Evolutionary conservation across 2,113 vertebrate species (phyloP), one percentile per base, ranked within the genome.

Genomic region (Corydoras sp.): DNA sequence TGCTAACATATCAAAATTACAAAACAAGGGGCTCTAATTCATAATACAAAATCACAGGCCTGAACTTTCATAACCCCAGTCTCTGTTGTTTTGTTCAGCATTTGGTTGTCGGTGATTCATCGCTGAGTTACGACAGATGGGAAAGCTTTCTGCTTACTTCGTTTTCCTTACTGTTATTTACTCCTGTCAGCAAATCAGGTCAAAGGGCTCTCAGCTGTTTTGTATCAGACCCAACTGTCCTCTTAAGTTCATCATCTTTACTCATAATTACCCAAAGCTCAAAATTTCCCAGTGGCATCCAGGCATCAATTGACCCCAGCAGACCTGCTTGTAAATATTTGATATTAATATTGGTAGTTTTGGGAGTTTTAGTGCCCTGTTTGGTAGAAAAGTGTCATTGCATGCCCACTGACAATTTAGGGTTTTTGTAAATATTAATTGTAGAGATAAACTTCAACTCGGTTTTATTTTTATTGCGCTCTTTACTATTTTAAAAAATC

Each of bases 201-300:
- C 74, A 79, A 70, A 79, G 66, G 30, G 62, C 62, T 62, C 14
- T 73, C 77, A 73, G 66, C 62, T 79, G 70, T 56, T 76, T 70
- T 66, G 50, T 69, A 18, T 76, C 32, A 58, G 56, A 75, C 29
- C 58, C 67, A 64, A 11, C 67, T 53, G 64, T 54, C 64, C 68
- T 64, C 35, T 69, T 31, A 62, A 15, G 32, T 9, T 65, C 14
- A 54, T 13, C 31, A 48, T 11, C 10, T 30, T 15, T 14, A 63
- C 15, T 35, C 62, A 18, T 24, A 72, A 14, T 9, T 14, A 1
- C 18, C 30, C 2, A 62, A 54, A 50, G 14, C 59, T 72, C 24
- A n/a, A n/a, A 48, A 7, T 13, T 58, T 43, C 35, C 35, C 4
- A 43, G 35, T 43, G 35, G 35, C 35, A 43, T 43, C 35, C 7